Conservation (phyloP, 2,797 vertebrate genomes). For the Salarias fasciatus region DNA sequence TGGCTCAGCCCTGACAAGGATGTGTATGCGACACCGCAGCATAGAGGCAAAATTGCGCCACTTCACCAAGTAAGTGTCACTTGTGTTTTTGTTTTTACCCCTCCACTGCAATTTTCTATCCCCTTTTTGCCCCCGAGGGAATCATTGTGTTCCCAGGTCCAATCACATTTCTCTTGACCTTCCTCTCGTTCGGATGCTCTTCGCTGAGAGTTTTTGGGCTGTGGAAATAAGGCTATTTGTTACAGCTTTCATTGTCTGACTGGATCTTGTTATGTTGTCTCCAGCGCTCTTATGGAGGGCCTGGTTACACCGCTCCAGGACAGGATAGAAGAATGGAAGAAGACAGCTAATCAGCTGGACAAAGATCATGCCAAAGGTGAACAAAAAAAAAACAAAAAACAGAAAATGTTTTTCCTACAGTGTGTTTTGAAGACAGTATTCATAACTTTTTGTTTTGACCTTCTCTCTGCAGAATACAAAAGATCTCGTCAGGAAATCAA, state of each 20-base stretch:
- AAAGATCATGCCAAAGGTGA: slow-evolving; percentile 98
- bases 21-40: slow-evolving; percentile 98
- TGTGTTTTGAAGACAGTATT: too few relatives aligned
- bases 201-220: slow-evolving; percentile 20
- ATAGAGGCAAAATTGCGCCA: slow-evolving; percentile 96
- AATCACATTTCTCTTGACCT: slow-evolving; percentile 25
- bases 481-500: slow-evolving; percentile 97
- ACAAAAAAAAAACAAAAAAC: too few relatives aligned
- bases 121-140: not conserved
- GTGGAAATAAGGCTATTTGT: slow-evolving; percentile 34
- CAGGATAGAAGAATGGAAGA: slow-evolving; percentile 99
- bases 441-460: not conserved
- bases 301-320: slow-evolving; percentile 96
- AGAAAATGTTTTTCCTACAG: too few relatives aligned
- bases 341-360: slow-evolving; percentile 95
- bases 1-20: slow-evolving; percentile 93
- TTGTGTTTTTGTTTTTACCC: slow-evolving; percentile 16
- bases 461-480: slow-evolving; percentile 89
- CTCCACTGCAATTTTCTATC: not conserved
- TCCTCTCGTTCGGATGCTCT: slow-evolving; percentile 11
- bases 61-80: slow-evolving; percentile 92
- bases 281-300: slow-evolving; percentile 96
- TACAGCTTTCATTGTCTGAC: not conserved
- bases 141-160: slow-evolving; percentile 12
- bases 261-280: slow-evolving; percentile 9